Evolutionary conservation across 2,888 invertebrate species (phyloP).

Genomic region (Drosophila infuscata): DNA sequence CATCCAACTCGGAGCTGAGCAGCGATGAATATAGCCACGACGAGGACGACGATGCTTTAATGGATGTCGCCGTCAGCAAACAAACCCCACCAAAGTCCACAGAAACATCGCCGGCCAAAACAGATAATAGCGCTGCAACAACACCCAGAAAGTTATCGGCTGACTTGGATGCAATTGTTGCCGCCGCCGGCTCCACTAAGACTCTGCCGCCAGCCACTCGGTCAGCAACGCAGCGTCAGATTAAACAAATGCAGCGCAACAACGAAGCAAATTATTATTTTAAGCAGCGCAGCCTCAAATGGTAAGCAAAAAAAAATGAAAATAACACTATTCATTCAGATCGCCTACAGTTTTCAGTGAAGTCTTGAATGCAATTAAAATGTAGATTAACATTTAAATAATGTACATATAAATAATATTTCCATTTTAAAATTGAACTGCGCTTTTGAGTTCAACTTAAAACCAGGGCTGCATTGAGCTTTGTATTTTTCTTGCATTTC

Average conservation of each 20-base stretch:
- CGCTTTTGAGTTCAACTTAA: not conserved
- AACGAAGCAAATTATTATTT: constrained; percentile 34
- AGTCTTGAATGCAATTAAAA: not conserved
- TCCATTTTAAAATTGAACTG: not conserved
- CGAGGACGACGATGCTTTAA: constrained; percentile 66
- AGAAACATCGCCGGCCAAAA: constrained; percentile 30
- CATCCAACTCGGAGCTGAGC: constrained; percentile 74
- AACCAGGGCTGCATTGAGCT: not conserved
- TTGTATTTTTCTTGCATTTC: not conserved
- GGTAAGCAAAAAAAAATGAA: constrained; percentile 36
- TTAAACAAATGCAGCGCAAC: constrained; percentile 38
- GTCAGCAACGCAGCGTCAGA: constrained; percentile 31
- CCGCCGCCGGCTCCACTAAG: constrained; percentile 2
- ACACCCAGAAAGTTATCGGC: constrained; percentile 30
- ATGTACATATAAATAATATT: not conserved
- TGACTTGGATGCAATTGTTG: constrained; percentile 14
- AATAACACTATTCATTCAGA: not conserved
- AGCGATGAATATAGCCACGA: constrained; percentile 69
- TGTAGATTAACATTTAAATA: not conserved
- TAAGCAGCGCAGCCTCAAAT: constrained; percentile 61
- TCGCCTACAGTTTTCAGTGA: not conserved
- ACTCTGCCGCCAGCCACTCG: constrained; percentile 13
- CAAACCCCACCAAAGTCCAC: constrained; percentile 30
- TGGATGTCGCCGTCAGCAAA: constrained; percentile 66
- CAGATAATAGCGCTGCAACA: constrained; percentile 19